Evolutionary conservation across 2,113 vertebrate genomes (phyloP).

Genomic region (Dicrurus megarhynchus): DNA sequence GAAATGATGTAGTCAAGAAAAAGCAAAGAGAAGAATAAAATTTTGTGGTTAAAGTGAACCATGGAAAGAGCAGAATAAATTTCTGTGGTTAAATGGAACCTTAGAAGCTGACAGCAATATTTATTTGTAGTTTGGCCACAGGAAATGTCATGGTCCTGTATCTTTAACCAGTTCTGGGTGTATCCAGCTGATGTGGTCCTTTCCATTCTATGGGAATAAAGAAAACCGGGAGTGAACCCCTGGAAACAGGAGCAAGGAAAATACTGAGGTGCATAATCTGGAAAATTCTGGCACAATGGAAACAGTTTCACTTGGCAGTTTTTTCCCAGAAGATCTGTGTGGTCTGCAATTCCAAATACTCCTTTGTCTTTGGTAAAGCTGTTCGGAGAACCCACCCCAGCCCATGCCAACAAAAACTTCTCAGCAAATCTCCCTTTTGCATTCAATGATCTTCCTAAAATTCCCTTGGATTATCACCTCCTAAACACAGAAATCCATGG

Average conservation of each 20-base stretch:
- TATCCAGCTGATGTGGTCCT: background rate
- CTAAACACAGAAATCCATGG: background rate
- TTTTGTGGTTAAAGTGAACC: background rate
- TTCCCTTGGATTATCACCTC: background rate
- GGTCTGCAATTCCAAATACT: background rate
- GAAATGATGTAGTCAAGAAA: background rate
- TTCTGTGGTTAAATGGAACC: background rate
- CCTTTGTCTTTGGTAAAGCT: background rate
- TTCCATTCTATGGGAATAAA: background rate
- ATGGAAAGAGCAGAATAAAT: background rate
- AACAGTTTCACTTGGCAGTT: background rate
- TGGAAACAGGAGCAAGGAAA: background rate
- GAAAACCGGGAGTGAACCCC: background rate
- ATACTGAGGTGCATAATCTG: background rate
- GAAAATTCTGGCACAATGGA: fast-evolving
- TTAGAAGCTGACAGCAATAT: background rate
- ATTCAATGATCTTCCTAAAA: background rate
- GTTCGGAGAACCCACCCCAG: background rate
- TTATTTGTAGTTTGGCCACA: background rate
- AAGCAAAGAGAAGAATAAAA: background rate
- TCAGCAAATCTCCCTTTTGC: background rate
- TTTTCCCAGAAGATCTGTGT: background rate
- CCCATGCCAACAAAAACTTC: background rate
- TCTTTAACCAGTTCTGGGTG: background rate
- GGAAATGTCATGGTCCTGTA: background rate